Base-by-base conservation (phyloP, 2,797 vertebrate genomes). In the Rachycentron canadum region DNA sequence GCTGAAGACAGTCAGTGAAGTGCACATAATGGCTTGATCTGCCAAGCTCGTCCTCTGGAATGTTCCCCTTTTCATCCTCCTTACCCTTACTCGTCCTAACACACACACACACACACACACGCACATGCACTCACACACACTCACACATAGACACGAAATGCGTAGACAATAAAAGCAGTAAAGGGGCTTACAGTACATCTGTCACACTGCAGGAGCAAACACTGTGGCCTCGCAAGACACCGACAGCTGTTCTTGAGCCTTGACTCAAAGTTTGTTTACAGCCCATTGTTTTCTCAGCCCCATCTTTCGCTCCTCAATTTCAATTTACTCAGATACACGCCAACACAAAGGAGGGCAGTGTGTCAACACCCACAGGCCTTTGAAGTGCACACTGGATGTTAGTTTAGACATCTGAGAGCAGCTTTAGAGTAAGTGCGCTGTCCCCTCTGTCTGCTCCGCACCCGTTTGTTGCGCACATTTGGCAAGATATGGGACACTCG, bases 201-300 rank as follows among this genome's bases (percentile, higher is more conserved):
- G 93, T 91, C 89, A 87, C 91, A 86, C 90, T 88, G 89, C 87
- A 88, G 91, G 87, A 91, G 80, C 82, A 91, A 94, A 94, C 90
- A 90, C 62, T 23, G 64, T 0, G 80, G 79, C 68, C 83, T 90
- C 79, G 76, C 76, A 89, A 76, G 82, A 84, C 85, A 83, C 71
- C 72, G 68, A 76, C 87, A 92, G 88, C 91, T 92, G 88, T 71
- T 86, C 55, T 60, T 59, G 79, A 84, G 84, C 78, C 66, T 67
- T 23, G 63, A 83, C 79, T 73, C 58, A 2, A 81, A 69, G 85
- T 89, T 92, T 88, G 85, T 87, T 93, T 87, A 89, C 76, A 56
- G 76, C 72, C 67, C 76, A 60, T 88, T 91, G 86, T 89, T 89
- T 85, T 90, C 87, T 75, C 66, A 64, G 61, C 74, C 66, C 76